A percentile compares a stretch with the other conserved stretches of the same genome.
Evolutionary conservation across 2,888 invertebrate species (phyloP).

Genomic region (Netelia virgata): DNA sequence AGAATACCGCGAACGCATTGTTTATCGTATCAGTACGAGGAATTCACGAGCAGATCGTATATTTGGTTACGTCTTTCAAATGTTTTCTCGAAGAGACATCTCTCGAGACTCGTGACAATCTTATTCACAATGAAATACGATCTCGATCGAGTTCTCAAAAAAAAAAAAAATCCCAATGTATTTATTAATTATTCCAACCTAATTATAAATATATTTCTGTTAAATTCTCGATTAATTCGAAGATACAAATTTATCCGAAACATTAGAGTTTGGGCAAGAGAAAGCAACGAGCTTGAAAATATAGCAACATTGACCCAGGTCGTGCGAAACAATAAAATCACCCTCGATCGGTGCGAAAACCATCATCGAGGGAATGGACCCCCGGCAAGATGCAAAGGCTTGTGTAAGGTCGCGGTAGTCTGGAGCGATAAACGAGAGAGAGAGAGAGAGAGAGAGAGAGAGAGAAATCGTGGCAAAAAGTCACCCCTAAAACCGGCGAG

Average conservation of each 20-base stretch:
- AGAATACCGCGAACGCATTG: conserved; percentile 53
- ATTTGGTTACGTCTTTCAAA: conserved; percentile 4
- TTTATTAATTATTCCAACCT: no score
- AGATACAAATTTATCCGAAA: conserved; percentile 16
- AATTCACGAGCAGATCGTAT: conserved; percentile 48
- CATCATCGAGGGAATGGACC: conserved; percentile 48
- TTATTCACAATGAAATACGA: not conserved
- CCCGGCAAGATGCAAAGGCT: conserved; percentile 69
- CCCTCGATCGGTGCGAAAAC: conserved; percentile 52
- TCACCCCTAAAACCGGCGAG: conserved; percentile 79
- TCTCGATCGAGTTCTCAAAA: not conserved
- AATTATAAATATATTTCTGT: no score
- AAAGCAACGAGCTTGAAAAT: conserved; percentile 43
- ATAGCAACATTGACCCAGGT: conserved; percentile 51
- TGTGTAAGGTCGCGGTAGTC: conserved; percentile 71
- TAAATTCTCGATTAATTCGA: conserved; percentile 14
- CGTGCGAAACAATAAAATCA: conserved; percentile 64
- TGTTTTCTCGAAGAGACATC: not conserved
- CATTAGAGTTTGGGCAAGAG: not conserved
- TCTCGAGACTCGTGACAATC: no score
- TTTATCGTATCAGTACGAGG: conserved; percentile 60
- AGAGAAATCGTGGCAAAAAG: conserved; percentile 77
- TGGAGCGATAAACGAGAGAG: conserved; percentile 35
- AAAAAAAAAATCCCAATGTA: conserved; percentile 3
- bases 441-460: conserved; percentile 23